A percentile compares a stretch with the other conserved stretches of the same genome.
phyloP scores from a whole-genome alignment of 2,797 vertebrate genomes.

The Chiroxiphia lanceolata region DNA sequence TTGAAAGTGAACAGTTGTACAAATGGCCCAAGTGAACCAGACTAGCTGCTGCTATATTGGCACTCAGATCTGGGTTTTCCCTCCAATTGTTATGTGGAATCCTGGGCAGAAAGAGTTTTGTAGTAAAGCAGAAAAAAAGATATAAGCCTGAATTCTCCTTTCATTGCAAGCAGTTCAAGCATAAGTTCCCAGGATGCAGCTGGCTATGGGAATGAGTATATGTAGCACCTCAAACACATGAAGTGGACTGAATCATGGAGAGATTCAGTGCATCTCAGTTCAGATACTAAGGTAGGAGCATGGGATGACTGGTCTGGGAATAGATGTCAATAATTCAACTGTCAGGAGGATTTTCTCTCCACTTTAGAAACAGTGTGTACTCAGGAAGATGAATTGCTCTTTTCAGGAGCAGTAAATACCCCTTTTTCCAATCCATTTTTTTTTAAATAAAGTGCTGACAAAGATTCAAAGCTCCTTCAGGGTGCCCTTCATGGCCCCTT shows the following conservation, averaged over 20 bases:
- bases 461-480: background rate
- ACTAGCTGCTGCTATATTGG: background rate
- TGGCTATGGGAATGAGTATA: background rate
- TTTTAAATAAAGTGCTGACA: background rate
- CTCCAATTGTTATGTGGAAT: background rate
- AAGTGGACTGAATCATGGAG: background rate
- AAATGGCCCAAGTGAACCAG: background rate
- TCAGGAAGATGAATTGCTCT: background rate
- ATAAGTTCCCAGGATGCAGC: background rate
- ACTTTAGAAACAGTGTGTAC: background rate
- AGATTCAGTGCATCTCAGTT: background rate
- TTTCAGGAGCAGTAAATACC: background rate
- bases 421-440: background rate
- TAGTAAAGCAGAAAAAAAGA: background rate
- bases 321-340: background rate
- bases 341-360: background rate
- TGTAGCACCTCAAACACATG: background rate
- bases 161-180: background rate
- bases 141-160: background rate
- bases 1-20: background rate
- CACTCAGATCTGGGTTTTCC: background rate
- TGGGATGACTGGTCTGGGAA: background rate
- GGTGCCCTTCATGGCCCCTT: background rate
- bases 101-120: background rate
- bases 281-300: background rate